Evolutionary conservation across 2,113 vertebrate genomes (phyloP).

Genomic region (Varanus komodoensis): DNA sequence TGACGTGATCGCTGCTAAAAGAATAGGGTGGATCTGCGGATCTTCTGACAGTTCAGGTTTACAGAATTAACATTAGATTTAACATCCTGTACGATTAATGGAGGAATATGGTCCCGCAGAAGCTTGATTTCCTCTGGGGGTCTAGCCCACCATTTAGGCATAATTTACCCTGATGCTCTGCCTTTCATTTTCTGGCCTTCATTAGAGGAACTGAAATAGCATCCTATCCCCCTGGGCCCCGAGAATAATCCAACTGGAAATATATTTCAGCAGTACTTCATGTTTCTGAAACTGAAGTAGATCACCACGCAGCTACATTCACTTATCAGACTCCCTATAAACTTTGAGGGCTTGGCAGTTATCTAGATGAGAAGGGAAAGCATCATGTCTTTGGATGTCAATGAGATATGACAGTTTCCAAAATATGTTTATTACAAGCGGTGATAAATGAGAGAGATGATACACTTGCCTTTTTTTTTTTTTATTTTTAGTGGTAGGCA

Average conservation of each 20-base stretch:
- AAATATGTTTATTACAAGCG: conserved; percentile 63
- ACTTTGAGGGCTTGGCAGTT: conserved; percentile 58
- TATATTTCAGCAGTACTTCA: conserved; percentile 67
- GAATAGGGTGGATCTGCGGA: conserved; percentile 52
- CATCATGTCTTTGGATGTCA: conserved; percentile 56
- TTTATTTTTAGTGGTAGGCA: conserved; percentile 21
- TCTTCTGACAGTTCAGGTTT: conserved; percentile 58
- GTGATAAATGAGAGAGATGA: conserved; percentile 61
- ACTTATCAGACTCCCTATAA: conserved; percentile 63
- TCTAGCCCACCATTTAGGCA: conserved; percentile 67
- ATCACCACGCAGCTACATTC: conserved; percentile 63
- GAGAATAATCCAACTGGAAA: conserved; percentile 69
- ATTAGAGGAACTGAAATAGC: conserved; percentile 68
- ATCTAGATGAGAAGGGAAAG: conserved; percentile 65
- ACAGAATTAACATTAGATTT: conserved; percentile 63
- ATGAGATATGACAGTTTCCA: conserved; percentile 60
- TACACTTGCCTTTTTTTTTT: conserved; percentile 53
- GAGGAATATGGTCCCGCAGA: conserved; percentile 58
- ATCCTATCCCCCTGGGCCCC: conserved; percentile 55
- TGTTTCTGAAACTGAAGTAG: conserved; percentile 69
- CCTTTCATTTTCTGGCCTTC: conserved; percentile 58
- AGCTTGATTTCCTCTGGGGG: conserved; percentile 71
- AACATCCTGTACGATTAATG: conserved; percentile 67
- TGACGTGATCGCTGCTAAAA: conserved; percentile 52
- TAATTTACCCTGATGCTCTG: conserved; percentile 72